phyloP scores from a whole-genome alignment of 1,140 invertebrate species.

The Lineus longissimus region DNA sequence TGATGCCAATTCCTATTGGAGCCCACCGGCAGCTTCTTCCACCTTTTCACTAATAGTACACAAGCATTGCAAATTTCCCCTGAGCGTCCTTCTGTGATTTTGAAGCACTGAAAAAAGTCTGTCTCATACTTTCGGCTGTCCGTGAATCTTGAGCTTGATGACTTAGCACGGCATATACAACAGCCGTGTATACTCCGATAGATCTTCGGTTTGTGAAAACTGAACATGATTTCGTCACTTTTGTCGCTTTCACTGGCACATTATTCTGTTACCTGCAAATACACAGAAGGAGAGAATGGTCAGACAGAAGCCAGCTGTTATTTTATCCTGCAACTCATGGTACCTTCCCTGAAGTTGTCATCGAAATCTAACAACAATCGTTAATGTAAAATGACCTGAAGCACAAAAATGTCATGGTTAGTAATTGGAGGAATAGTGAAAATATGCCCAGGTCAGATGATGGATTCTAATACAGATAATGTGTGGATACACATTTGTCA shows the following conservation, averaged over 20 bases:
- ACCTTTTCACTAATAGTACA: conserved; percentile 78
- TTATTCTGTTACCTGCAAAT: too few species aligned
- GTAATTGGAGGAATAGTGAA: too few species aligned
- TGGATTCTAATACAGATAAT: too few species aligned
- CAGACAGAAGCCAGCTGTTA: background rate
- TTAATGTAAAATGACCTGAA: too few species aligned
- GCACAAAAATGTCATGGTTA: too few species aligned
- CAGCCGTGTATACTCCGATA: conserved; percentile 79
- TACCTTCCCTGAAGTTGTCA: too few species aligned
- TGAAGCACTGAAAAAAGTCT: conserved; percentile 80
- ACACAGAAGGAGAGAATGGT: background rate
- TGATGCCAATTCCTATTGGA: conserved; percentile 79
- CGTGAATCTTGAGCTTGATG: conserved; percentile 76
- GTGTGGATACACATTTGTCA: too few species aligned
- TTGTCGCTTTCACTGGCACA: too few species aligned
- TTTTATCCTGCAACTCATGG: too few species aligned
- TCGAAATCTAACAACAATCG: too few species aligned
- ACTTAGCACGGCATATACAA: conserved; percentile 86
- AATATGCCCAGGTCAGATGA: too few species aligned
- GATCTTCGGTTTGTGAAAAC: conserved; percentile 84
- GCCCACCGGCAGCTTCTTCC: conserved; percentile 76
- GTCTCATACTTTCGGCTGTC: conserved; percentile 82
- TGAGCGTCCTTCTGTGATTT: conserved; percentile 65
- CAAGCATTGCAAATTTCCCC: conserved; percentile 89
- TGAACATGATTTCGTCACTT: conserved; percentile 65